These are phyloP conservation scores for Cochlearius cochlearius DNA, from an alignment of 2,113 vertebrate genomes.

Conservation along the genomic window DNA sequence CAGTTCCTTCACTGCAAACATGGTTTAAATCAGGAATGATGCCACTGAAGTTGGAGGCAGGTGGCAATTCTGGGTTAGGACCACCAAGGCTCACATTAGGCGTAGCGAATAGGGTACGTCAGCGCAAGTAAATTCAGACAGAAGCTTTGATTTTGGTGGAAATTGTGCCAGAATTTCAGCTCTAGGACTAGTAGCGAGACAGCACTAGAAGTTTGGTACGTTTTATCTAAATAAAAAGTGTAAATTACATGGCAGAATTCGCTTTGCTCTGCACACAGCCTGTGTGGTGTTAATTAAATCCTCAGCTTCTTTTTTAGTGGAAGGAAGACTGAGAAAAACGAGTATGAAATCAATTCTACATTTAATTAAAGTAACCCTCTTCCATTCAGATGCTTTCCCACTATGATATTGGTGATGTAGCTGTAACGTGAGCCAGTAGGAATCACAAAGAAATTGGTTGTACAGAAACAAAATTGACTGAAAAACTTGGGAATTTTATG, in stretches of 20 bases:
- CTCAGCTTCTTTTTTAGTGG: constrained; percentile 12
- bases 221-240: constrained; percentile 35
- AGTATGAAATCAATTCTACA: neutral
- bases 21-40: neutral
- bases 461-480: neutral
- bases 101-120: accelerated
- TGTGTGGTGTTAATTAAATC: constrained; percentile 63
- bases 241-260: neutral
- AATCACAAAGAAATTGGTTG: neutral
- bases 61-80: neutral
- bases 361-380: constrained; percentile 55
- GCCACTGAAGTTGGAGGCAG: neutral
- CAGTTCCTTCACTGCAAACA: neutral
- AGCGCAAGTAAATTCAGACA: neutral
- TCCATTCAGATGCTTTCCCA: constrained; percentile 29
- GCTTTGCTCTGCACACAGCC: neutral
- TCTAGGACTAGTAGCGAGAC: neutral
- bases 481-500: neutral
- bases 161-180: neutral
- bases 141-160: neutral
- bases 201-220: neutral
- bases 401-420: neutral
- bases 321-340: constrained; percentile 16
- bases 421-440: neutral
- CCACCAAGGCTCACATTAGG: neutral